Evolutionary conservation across 2,113 vertebrate genomes (phyloP).

Genomic region (Rhinichthys klamathensis): DNA sequence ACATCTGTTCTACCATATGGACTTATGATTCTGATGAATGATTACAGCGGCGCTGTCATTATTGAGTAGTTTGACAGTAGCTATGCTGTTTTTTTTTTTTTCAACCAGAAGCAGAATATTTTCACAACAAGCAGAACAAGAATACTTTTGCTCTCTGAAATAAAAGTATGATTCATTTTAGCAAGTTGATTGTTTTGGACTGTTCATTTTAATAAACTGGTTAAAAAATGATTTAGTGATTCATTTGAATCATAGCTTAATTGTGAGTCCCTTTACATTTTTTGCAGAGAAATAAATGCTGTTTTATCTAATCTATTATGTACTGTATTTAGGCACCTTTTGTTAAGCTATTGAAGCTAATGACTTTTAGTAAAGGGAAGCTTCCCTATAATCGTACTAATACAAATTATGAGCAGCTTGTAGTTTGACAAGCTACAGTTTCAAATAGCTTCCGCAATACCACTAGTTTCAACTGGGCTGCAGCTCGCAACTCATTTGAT

Average conservation of each 20-base stretch:
- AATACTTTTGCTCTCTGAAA: not conserved
- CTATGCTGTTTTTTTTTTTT: not conserved
- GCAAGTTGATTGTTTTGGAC: not conserved
- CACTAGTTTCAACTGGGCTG: not conserved
- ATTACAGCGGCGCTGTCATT: not conserved
- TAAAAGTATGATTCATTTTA: not conserved
- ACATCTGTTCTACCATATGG: slow-evolving; percentile 22
- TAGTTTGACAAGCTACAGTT: not conserved
- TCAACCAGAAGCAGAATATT: not conserved
- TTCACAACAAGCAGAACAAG: not conserved
- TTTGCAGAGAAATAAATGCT: too few species aligned
- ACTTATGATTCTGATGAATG: not conserved
- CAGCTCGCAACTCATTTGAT: not conserved
- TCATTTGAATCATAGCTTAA: too few species aligned
- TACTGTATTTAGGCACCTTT: too few species aligned
- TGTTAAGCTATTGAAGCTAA: not conserved
- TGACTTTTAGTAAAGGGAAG: not conserved
- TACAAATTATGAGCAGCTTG: not conserved
- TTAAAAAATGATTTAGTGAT: too few species aligned
- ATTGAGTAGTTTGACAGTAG: not conserved
- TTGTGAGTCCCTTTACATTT: too few species aligned
- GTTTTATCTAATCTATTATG: too few species aligned
- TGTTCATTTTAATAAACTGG: not conserved
- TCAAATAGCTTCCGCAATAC: not conserved
- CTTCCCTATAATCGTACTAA: not conserved